Evolutionary conservation across 2,113 vertebrate species (phyloP), one percentile per base, ranked within the genome.

Genomic region (Nothobranchius kuhntae): DNA sequence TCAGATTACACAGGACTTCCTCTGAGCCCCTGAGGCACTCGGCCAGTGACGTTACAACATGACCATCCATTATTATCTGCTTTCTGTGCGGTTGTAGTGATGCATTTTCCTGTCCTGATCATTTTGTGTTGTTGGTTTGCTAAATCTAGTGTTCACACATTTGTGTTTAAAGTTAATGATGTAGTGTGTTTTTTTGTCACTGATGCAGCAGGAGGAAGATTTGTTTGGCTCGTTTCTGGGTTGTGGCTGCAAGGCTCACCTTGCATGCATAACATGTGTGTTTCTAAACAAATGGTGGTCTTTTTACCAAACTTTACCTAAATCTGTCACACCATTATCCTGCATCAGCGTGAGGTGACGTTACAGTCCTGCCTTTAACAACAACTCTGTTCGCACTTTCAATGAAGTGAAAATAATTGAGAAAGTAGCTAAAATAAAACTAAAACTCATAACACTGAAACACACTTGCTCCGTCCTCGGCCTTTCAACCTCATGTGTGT

Each of bases 1-100:
- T 86, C 80, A 60, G 45, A 26, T 86, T 72, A 69, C 77, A 72
- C 61, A 15, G 3, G 30, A 51, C 65, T 54, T 53, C 17, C 7
- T 1, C 55, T 71, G 36, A 8, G 17, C 61, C 44, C n/a, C 13
- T 2, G 59, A 51, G 56, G 64, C n/a, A 35, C 7, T 44, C 62
- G 54, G 17, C 26, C 26, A 2, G 3, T 65, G 58, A 51, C 65
- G 56, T 59, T 9, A 65, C 1, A 2, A 63, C 55, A 47, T 44
- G 10, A 15, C 46, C 9, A 8, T 14, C 15, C 15, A 48, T 45
- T 51, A 51, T 47, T 51, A 51, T 47, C 44, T 64, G 51, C 55
- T 30, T 30, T 3, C 4, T 24, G 15, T 55, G 47, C 10, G 44
- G 44, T 45, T 13, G 44, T 45, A 45, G 9, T 45, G 44, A 45